Conservation (phyloP, 2,797 vertebrate genomes). For the Lepus oiostolus region DNA sequence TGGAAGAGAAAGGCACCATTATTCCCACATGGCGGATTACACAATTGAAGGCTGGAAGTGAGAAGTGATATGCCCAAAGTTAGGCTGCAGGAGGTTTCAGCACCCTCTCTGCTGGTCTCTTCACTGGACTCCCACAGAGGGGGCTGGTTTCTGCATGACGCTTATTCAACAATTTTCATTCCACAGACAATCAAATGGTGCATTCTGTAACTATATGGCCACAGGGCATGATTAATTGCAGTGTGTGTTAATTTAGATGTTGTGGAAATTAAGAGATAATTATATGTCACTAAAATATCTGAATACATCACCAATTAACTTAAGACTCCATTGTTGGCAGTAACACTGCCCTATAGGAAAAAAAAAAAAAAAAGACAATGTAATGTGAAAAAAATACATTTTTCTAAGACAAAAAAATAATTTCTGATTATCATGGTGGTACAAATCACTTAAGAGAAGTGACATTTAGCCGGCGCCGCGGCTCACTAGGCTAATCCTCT, state of each 20-base stretch:
- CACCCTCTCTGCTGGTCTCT: background rate
- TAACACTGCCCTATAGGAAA: constrained; percentile 13
- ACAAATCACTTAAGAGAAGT: background rate
- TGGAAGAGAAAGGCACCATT: constrained; percentile 11
- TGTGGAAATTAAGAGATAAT: constrained; percentile 75
- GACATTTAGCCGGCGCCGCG: background rate
- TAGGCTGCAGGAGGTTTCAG: background rate
- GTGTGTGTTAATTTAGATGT: constrained; percentile 66
- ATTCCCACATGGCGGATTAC: constrained; percentile 20
- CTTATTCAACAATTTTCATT: constrained; percentile 66
- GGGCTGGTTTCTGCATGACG: constrained; percentile 54
- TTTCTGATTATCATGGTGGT: background rate
- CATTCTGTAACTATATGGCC: constrained; percentile 69
- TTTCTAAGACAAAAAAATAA: background rate
- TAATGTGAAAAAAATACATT: background rate
- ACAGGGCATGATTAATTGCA: constrained; percentile 74
- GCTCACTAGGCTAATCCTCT: no score
- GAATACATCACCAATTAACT: constrained; percentile 55
- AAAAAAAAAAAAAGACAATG: background rate
- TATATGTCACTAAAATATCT: constrained; percentile 73
- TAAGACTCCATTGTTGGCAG: constrained; percentile 9
- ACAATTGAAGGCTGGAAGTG: constrained; percentile 26
- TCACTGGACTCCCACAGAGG: background rate
- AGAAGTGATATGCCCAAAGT: background rate
- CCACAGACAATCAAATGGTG: constrained; percentile 48